Evolutionary conservation across 1,140 invertebrate species (phyloP), one percentile per base, ranked within the genome.

Genomic region (Babylonia areolata): DNA sequence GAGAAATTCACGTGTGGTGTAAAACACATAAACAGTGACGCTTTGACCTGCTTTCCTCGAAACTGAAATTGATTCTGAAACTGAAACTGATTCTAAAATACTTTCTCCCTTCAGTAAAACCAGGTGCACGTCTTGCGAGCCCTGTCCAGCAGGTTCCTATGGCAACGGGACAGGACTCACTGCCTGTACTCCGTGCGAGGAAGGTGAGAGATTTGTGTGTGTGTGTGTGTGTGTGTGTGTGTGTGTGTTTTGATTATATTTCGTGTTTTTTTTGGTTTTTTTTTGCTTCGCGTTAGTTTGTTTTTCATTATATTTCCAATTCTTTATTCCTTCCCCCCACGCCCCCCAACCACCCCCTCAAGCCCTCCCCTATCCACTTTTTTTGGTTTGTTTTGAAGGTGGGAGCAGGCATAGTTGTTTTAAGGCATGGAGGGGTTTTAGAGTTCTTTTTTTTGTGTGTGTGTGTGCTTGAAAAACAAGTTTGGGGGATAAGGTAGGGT

Each of bases 71-170:
- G 0, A 12, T 3, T 78, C 33, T 35, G 39, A 35, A 37, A 37
- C 5, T 3, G 5, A 78, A 9, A 78, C n/a, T 78, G 28, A 28
- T 35, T 1, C 3, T 78, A 37, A 3, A 35, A 11, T 78, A 20
- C n/a, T 37, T 3, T 35, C 75, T 80, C 11, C 23, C 46, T 81
- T 81, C 79, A 81, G 79, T 58, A 58, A 54, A 58, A 81, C 17
- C 2, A 33, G 31, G 6, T 81, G 79, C 54, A 39, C 23, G 31
- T 20, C 12, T 11, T 81, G 79, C 33, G 46, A 35, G 6, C 40
- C 35, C 6, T 81, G 79, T 54, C 31, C 54, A 20, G 42, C 79
- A 33, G 79, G 79, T 39, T 31, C 42, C 54, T 81, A 54, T 58
- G 79, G 42, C 79, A 81, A 81, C 46, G 33, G 11, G 33, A 81